Evolutionary conservation across 1,140 invertebrate genomes (phyloP).

Genomic region (Oncopodura yosiiana): DNA sequence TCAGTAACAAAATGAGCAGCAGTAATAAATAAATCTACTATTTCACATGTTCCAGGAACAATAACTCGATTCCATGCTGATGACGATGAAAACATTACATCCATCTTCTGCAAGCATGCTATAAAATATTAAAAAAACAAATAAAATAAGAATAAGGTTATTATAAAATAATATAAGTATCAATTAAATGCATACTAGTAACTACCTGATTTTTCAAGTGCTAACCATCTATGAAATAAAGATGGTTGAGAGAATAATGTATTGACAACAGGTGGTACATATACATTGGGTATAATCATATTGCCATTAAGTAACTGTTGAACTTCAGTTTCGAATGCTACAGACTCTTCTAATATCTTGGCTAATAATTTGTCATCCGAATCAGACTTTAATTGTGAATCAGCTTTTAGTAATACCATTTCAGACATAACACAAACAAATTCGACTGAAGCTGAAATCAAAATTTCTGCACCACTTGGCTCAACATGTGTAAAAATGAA

Average conservation of each 20-base stretch:
- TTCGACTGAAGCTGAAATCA: slow-evolving; percentile 20
- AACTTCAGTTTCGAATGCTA: slow-evolving; percentile 29
- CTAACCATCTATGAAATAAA: slow-evolving; percentile 27
- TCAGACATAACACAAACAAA: slow-evolving; percentile 26
- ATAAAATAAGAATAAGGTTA: neutral
- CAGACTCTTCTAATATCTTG: slow-evolving; percentile 33
- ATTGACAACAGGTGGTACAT: slow-evolving; percentile 30
- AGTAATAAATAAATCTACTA: slow-evolving; percentile 30
- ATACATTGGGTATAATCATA: slow-evolving; percentile 1
- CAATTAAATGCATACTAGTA: neutral
- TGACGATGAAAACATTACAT: slow-evolving; percentile 31
- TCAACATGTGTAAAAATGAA: slow-evolving; percentile 29
- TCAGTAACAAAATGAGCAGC: slow-evolving; percentile 26
- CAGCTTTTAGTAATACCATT: slow-evolving; percentile 28
- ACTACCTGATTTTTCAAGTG: slow-evolving; percentile 27
- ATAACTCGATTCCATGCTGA: slow-evolving; percentile 31
- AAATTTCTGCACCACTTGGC: slow-evolving; percentile 6
- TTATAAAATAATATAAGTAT: neutral
- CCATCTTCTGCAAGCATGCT: slow-evolving; percentile 31
- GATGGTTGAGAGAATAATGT: slow-evolving; percentile 30
- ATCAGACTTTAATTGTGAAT: slow-evolving; percentile 18
- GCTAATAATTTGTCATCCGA: slow-evolving; percentile 24
- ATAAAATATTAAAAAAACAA: neutral
- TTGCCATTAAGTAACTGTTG: slow-evolving; percentile 13
- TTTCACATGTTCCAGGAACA: slow-evolving; percentile 30